Base-by-base conservation (phyloP, 2,888 invertebrate species). In the Drosophila anceps region DNA sequence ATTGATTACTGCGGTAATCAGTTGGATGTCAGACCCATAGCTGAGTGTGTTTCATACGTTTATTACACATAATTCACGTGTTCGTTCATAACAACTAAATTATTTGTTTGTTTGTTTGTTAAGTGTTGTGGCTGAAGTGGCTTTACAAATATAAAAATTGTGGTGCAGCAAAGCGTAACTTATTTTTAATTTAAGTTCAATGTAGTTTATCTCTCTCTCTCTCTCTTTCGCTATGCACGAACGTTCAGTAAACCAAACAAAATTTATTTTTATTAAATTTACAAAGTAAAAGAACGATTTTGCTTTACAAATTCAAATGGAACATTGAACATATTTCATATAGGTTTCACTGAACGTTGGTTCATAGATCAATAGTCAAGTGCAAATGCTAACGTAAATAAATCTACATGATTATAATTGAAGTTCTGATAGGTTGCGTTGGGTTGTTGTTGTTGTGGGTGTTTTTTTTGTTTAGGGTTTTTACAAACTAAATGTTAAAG, bases 401-500 rank as follows among this genome's bases (percentile, higher is more conserved):
- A n/a, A n/a, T n/a, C n/a, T n/a, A n/a, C n/a, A n/a, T n/a, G n/a
- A 43, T 41, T 18, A 44, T 12, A 46, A 43, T 46, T 15, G 12
- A 46, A 62, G 31, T 48, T 43, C 33, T 66, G 50, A n/a, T 65
- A 50, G 37, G 43, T 48, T 58, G 76, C 13, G 31, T 61, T 58
- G 18, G 29, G 18, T 18, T 50, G 13, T 4, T n/a, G 27, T 63
- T 76, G 10, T 33, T 33, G n/a, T n/a, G n/a, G n/a, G n/a, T n/a
- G n/a, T 33, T 35, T 5, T 4, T 4, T 35, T 35, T 13, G 15
- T n/a, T 24, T 41, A 4, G 18, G 35, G 4, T 5, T 37, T 67
- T 75, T 73, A 81, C 48, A 43, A 60, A 58, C 84, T 82, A 87
- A 67, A 44, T 64, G 35, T 76, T 69, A 55, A 53, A 53, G 20